phyloP scores from a whole-genome alignment of 2,113 vertebrate genomes.

The Craseonycteris thonglongyai region DNA sequence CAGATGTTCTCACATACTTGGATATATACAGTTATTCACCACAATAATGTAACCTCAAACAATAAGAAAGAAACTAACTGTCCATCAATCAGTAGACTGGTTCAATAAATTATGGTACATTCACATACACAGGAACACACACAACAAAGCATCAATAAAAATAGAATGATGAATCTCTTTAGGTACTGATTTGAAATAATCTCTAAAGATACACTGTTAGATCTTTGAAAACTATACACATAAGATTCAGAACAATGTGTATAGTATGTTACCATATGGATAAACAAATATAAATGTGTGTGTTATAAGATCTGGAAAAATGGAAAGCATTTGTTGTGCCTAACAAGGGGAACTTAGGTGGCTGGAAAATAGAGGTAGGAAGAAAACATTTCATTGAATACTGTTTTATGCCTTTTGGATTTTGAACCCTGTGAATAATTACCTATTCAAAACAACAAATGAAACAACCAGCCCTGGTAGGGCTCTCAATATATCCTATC shows the following conservation, averaged over 20 bases:
- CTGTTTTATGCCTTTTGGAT: not conserved
- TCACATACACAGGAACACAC: not conserved
- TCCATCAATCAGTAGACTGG: not conserved
- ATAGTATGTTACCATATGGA: not conserved
- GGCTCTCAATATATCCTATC: not conserved
- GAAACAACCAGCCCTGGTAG: not conserved
- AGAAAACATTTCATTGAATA: not conserved
- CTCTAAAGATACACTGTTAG: not conserved
- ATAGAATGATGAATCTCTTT: not conserved
- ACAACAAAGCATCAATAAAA: not conserved
- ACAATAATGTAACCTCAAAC: not conserved
- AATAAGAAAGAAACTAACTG: not conserved
- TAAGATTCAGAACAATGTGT: not conserved
- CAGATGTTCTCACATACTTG: not conserved
- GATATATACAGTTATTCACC: not conserved
- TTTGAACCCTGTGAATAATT: slow-evolving; percentile 8
- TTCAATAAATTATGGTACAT: not conserved
- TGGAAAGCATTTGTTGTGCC: not conserved
- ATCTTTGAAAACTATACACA: not conserved
- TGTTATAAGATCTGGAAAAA: not conserved
- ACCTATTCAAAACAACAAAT: not conserved
- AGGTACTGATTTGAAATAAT: not conserved
- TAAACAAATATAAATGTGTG: not conserved
- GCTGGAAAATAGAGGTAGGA: not conserved
- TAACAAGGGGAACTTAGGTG: not conserved